These are phyloP conservation scores for Terrapene triunguis DNA, from an alignment of 2,113 vertebrate species.

Conservation along the genomic window DNA sequence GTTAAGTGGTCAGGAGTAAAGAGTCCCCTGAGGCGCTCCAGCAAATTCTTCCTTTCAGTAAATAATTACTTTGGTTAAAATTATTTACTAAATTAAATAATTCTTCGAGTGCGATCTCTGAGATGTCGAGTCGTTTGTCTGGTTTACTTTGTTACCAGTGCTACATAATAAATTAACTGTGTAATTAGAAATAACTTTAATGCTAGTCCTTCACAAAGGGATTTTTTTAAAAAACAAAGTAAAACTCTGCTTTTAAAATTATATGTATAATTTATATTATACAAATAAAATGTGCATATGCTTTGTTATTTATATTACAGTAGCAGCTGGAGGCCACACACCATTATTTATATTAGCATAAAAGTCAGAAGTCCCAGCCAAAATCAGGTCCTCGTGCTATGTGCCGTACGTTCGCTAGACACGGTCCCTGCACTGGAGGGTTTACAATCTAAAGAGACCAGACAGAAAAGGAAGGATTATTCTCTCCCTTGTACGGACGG, in stretches of 20 bases:
- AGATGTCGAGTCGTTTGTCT: slow-evolving; percentile 45
- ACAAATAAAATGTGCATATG: not conserved
- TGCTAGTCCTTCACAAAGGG: slow-evolving; percentile 56
- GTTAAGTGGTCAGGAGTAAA: slow-evolving; percentile 21
- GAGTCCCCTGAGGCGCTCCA: not conserved
- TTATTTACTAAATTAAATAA: slow-evolving; percentile 80
- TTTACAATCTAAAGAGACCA: not conserved
- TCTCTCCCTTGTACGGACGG: not conserved
- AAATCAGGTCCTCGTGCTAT: not conserved
- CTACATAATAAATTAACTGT: slow-evolving; percentile 70
- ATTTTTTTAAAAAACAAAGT: not conserved
- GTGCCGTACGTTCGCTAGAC: too few species aligned
- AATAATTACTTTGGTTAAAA: slow-evolving; percentile 76
- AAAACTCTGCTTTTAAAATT: not conserved
- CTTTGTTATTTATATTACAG: too few species aligned
- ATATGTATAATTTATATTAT: not conserved
- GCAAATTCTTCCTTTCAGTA: slow-evolving; percentile 40
- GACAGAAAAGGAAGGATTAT: not conserved
- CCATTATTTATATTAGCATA: not conserved
- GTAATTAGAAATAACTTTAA: slow-evolving; percentile 75
- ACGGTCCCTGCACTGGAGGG: not conserved
- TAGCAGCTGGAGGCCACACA: not conserved
- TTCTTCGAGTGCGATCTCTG: slow-evolving; percentile 56
- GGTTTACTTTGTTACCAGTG: slow-evolving; percentile 57
- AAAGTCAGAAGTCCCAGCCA: not conserved